Evolutionary conservation across 1,140 invertebrate species (phyloP).

Genomic region (Pogonomyrmex barbatus): DNA sequence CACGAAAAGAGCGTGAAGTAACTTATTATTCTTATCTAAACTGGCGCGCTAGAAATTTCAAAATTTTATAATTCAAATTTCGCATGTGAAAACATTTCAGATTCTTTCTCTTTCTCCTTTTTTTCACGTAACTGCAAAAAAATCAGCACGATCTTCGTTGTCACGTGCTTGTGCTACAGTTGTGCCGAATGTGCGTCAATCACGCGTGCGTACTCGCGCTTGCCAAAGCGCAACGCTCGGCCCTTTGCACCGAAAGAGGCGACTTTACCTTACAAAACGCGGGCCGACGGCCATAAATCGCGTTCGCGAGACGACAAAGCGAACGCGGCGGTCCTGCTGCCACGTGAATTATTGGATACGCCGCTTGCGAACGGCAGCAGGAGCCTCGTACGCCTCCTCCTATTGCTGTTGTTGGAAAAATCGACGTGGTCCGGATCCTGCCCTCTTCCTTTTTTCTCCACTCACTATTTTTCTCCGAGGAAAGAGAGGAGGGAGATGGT

Average conservation of each 20-base stretch:
- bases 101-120: neutral
- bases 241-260: constrained; percentile 27
- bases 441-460: constrained; percentile 13
- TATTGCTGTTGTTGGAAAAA: constrained; percentile 52
- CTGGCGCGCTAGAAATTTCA: neutral
- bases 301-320: constrained; percentile 51
- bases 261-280: constrained; percentile 55
- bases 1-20: neutral
- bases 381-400: constrained; percentile 18
- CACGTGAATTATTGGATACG: constrained; percentile 69
- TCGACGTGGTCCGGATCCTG: constrained; percentile 44
- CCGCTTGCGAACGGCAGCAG: constrained; percentile 55
- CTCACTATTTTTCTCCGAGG: constrained; percentile 21
- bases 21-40: neutral
- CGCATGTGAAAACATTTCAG: neutral
- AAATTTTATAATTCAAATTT: neutral
- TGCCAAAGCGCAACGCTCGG: constrained; percentile 38
- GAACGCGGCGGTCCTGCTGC: constrained; percentile 19
- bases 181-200: constrained; percentile 13
- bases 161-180: neutral
- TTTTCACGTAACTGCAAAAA: neutral
- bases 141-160: neutral
- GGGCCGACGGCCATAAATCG: constrained; percentile 56
- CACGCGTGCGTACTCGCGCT: neutral
- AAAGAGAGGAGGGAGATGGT: neutral